Conservation (phyloP, 2,888 invertebrate species). For the Dascillus cervinus region DNA sequence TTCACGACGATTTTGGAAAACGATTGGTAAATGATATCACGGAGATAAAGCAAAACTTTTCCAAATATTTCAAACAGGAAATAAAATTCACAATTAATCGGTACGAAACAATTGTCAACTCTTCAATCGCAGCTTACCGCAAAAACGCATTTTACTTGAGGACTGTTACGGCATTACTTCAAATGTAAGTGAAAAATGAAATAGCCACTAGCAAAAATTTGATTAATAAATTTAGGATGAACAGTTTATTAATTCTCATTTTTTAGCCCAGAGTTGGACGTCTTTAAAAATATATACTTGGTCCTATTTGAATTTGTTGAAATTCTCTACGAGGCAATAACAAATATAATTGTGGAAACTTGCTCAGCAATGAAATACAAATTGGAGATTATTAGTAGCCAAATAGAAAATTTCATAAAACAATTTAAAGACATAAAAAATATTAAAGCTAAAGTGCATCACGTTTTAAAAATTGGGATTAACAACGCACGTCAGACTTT, state of each 20-base stretch:
- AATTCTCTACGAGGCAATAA: too few species aligned
- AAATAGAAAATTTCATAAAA: constrained; percentile 10
- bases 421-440: constrained; percentile 18
- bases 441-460: constrained; percentile 18
- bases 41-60: constrained; percentile 7
- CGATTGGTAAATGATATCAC: constrained; percentile 12
- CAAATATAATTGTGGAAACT: too few species aligned
- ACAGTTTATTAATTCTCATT: constrained; percentile 1
- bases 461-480: constrained; percentile 17
- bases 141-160: constrained; percentile 43
- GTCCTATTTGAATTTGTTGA: too few species aligned
- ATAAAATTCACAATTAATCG: constrained; percentile 45
- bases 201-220: too few species aligned
- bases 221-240: too few species aligned
- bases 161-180: too few species aligned
- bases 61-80: constrained; percentile 35
- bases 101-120: constrained; percentile 35
- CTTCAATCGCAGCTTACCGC: constrained; percentile 42
- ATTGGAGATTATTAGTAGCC: too few species aligned
- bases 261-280: constrained; percentile 5
- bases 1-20: constrained; percentile 21
- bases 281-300: constrained; percentile 1
- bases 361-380: too few species aligned
- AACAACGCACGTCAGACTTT: constrained; percentile 17
- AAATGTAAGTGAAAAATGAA: too few species aligned